These are phyloP conservation scores for Mythimna ferrago DNA, from an alignment of 2,888 invertebrate species.

Conservation along the genomic window DNA sequence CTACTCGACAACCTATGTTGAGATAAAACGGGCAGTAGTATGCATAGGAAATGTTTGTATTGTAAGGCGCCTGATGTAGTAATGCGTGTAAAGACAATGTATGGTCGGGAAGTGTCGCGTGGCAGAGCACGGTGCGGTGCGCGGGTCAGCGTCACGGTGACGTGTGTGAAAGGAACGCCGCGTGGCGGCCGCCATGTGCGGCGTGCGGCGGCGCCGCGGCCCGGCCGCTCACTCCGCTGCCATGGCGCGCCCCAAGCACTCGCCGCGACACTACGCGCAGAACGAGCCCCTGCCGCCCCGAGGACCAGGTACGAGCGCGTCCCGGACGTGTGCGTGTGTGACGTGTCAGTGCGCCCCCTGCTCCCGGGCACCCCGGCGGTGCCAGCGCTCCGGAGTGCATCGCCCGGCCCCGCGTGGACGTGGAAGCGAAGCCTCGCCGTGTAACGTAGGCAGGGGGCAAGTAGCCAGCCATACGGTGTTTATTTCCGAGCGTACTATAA, in stretches of 20 bases:
- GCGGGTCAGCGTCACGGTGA: slow-evolving; percentile 66
- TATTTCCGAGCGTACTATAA: slow-evolving; percentile 20
- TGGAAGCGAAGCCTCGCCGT: slow-evolving; percentile 44
- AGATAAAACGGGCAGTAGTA: neutral
- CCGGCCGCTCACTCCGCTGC: slow-evolving; percentile 81
- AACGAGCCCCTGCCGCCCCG: slow-evolving; percentile 86
- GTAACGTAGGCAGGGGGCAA: slow-evolving; percentile 19
- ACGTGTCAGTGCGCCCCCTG: slow-evolving; percentile 11
- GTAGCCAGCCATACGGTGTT: slow-evolving; percentile 27
- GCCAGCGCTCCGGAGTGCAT: neutral
- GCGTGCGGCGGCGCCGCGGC: slow-evolving; percentile 54
- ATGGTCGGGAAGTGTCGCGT: slow-evolving; percentile 46
- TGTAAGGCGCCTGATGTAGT: neutral
- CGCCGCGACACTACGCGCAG: slow-evolving; percentile 87
- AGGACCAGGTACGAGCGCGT: slow-evolving; percentile 83
- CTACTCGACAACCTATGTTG: neutral
- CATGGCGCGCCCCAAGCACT: slow-evolving; percentile 89
- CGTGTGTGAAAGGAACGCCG: slow-evolving; percentile 77
- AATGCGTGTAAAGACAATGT: slow-evolving; percentile 19
- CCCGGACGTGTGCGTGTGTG: slow-evolving; percentile 6
- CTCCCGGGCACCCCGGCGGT: neutral
- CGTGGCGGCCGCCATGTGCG: slow-evolving; percentile 71
- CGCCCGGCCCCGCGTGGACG: slow-evolving; percentile 49
- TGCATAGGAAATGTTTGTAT: too few species aligned
- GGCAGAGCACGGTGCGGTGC: slow-evolving; percentile 56